Conservation (phyloP, 2,888 invertebrate genomes). For the Mermis nigrescens region DNA sequence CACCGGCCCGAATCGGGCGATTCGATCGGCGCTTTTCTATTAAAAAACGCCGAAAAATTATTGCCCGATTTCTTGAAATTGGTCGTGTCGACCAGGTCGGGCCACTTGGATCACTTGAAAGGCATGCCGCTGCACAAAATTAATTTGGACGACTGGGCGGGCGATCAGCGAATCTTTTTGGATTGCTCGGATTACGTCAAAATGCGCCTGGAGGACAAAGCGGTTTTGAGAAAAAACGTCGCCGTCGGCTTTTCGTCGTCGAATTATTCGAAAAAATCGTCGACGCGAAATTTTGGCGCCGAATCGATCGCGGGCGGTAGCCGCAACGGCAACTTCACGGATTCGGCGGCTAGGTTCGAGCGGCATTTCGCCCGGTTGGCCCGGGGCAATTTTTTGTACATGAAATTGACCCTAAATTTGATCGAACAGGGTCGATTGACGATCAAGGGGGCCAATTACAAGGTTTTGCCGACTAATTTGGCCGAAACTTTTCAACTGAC, state of each 20-base stretch:
- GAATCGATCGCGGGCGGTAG: too few species aligned
- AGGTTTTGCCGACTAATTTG: conserved; percentile 31
- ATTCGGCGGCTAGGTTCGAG: too few species aligned
- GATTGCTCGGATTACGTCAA: conserved; percentile 21
- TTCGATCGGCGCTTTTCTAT: conserved; percentile 71
- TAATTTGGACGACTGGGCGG: conserved; percentile 21
- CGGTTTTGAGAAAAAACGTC: background rate
- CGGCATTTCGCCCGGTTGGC: conserved; percentile 62
- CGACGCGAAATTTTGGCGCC: too few species aligned
- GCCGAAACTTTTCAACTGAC: conserved; percentile 57
- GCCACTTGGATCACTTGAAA: conserved; percentile 32
- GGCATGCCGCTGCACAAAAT: conserved; percentile 10
- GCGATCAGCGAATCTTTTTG: conserved; percentile 22
- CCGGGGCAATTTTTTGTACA: conserved; percentile 72
- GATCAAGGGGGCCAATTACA: conserved; percentile 14
- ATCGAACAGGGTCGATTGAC: conserved; percentile 76
- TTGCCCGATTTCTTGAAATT: conserved; percentile 69
- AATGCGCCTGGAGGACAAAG: conserved; percentile 12
- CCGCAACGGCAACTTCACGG: too few species aligned
- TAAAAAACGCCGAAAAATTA: conserved; percentile 53
- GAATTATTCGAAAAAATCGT: too few species aligned
- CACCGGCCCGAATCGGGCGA: conserved; percentile 83
- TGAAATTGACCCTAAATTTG: conserved; percentile 71
- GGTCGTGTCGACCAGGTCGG: conserved; percentile 63
- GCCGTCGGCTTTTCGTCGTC: background rate